Base-by-base conservation (phyloP, 1,140 invertebrate species). In the Pseudomyrmex gracilis region DNA sequence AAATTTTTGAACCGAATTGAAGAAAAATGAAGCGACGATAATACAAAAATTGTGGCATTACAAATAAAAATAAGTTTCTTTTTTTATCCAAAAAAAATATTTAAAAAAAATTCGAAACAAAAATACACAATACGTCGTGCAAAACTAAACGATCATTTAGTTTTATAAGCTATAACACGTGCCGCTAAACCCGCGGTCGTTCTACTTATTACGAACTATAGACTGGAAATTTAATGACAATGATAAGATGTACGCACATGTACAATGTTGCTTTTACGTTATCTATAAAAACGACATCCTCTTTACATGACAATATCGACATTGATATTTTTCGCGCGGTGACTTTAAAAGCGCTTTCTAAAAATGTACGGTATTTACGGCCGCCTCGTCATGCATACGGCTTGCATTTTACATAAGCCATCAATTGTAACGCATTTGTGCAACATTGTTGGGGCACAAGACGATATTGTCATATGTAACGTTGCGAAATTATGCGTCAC, bases 291-390 rank as follows among this genome's bases (percentile, higher is more conserved):
- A 64, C 74, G 78, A 82, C 78, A 57, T 82, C 57, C 70, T 82
- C 49, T 34, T 74, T 73, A 63, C 43, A 47, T 63, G 24, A 43
- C 45, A 82, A 73, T 82, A 74, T 63, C 58, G 47, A 17, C 49
- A 24, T 74, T 53, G 47, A 73, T 82, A 82, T 53, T 53, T 74
- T 20, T 24, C 60, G 17, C 47, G 24, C 63, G 45, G 68, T 70
- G 17, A 70, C 60, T 82, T 82, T 82, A 74, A 34, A 34, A 82
- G 78, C 60, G 78, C 78, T 74, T 82, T 80, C 76, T 80, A 80
- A 70, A 17, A 78, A 24, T 58, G 15, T 47, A 15, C 45, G 17
- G 47, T 74, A 45, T 63, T 73, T 61, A 53, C 20, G 34, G 43
- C 45, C 63, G 70, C 78, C 45, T 74, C 60, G 55, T 82, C 77